phyloP scores from a whole-genome alignment of 2,797 vertebrate genomes.

The Malacoraja senta region DNA sequence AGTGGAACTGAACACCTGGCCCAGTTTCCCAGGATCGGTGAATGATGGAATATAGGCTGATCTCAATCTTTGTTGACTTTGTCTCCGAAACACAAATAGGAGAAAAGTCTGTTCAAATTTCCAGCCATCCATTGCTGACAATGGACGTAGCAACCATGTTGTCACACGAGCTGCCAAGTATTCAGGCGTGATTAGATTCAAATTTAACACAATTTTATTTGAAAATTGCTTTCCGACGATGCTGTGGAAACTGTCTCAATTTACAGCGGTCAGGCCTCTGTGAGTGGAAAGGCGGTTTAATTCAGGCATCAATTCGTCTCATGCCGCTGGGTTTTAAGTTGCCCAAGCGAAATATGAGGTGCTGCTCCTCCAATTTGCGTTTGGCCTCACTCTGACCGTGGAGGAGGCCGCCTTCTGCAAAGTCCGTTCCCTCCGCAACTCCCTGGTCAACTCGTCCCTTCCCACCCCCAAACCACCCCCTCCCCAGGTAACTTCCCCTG shows the following conservation, averaged over 20 bases:
- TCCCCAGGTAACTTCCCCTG: no score
- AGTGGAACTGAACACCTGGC: constrained; percentile 78
- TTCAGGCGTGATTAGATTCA: neutral
- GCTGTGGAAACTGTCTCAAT: neutral
- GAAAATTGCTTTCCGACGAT: constrained; percentile 58
- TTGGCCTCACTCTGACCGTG: no score
- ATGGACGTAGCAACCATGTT: neutral
- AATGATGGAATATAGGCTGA: constrained; percentile 54
- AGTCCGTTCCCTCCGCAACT: no score
- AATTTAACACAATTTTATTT: constrained; percentile 49
- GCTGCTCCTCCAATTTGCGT: no score
- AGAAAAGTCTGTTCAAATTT: constrained; percentile 32
- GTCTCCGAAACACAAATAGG: constrained; percentile 46
- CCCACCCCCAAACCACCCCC: no score
- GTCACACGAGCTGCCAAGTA: neutral
- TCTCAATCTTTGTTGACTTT: constrained; percentile 66
- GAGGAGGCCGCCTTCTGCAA: no score
- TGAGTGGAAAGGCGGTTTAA: neutral
- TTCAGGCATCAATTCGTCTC: neutral
- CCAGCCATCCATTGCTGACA: constrained; percentile 22
- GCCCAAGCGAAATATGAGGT: no score
- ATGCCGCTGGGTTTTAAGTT: neutral
- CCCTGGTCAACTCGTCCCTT: no score
- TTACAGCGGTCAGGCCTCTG: neutral
- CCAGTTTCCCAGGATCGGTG: constrained; percentile 72